Evolutionary conservation across 2,888 invertebrate genomes (phyloP), one percentile per base, ranked within the genome.

Genomic region (Habroteleia sp.): DNA sequence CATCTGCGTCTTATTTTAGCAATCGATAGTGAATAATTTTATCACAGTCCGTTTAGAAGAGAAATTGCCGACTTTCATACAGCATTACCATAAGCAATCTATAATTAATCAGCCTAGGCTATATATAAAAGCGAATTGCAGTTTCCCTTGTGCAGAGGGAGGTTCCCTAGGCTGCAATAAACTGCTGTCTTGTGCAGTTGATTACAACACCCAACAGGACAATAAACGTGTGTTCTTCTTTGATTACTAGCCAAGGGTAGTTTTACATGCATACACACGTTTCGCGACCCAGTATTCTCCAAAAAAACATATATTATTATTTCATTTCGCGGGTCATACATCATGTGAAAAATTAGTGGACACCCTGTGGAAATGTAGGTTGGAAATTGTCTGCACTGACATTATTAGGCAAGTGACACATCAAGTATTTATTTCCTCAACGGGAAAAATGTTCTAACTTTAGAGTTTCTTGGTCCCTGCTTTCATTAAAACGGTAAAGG

Each of bases 171-270:
- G 50, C 72, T 78, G 79, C 82, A 78, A 84, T 65, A 65, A 65
- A 65, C 80, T 79, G 80, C 81, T 79, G 81, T 82, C 83, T 84
- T 83, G 82, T 82, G 77, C 80, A 81, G 74, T 81, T 79, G 76
- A 79, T 81, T 84, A 84, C 84, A 82, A 81, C 81, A 78, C 83
- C 80, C 84, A 80, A 66, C 77, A 83, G 81, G 79, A 83, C 82
- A 80, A 84, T 84, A 84, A 85, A 84, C 80, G 78, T 81, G 76
- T 74, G 77, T 75, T 79, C 79, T 73, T 71, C 74, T 73, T 68
- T 65, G 54, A 69, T 82, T 78, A 78, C 78, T 75, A 66, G 65
- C 79, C 76, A 79, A 27, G 62, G 54, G 58, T 62, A 56, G 33
- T 58, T 74, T 58, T 52, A 50, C 65, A 74, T 74, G 50, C 69